A percentile compares a stretch with the other conserved stretches of the same genome.
Evolutionary conservation across 2,113 vertebrate genomes (phyloP).

Genomic region (Silurus asotus): DNA sequence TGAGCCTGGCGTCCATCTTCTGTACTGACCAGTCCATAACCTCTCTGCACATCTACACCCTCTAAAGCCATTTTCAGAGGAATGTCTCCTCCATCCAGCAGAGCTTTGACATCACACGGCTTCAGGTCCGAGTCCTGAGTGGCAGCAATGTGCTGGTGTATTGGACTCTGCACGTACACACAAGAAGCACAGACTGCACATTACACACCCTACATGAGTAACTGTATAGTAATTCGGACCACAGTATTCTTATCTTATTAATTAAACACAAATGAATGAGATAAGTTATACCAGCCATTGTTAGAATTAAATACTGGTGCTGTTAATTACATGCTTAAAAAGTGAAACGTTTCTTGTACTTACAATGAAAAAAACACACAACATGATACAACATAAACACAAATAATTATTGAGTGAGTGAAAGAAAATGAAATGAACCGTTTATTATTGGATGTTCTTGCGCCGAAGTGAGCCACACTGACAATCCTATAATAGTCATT

Average conservation of each 20-base stretch:
- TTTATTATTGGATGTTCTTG: neutral
- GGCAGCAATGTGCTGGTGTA: slow-evolving; percentile 41
- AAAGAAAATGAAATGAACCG: neutral
- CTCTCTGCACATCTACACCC: slow-evolving; percentile 75
- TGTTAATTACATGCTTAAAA: neutral
- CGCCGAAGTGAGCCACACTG: neutral
- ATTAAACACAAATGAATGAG: neutral
- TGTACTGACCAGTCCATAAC: slow-evolving; percentile 68
- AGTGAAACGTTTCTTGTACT: neutral
- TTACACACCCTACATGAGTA: neutral
- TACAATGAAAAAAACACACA: neutral
- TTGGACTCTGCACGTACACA: slow-evolving; percentile 62
- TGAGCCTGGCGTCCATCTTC: slow-evolving; percentile 74
- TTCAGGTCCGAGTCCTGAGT: slow-evolving; percentile 68
- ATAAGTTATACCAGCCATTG: too few relatives aligned
- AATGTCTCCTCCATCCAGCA: slow-evolving; percentile 62
- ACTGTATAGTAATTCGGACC: neutral
- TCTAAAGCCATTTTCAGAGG: slow-evolving; percentile 66
- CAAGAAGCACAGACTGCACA: neutral
- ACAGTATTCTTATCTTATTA: neutral
- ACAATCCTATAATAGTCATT: neutral
- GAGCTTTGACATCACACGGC: slow-evolving; percentile 65
- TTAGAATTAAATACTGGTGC: neutral
- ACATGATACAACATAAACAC: too few relatives aligned
- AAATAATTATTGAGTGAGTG: neutral